Conservation (phyloP, 2,797 vertebrate species). For the Apodemus agrarius region DNA sequence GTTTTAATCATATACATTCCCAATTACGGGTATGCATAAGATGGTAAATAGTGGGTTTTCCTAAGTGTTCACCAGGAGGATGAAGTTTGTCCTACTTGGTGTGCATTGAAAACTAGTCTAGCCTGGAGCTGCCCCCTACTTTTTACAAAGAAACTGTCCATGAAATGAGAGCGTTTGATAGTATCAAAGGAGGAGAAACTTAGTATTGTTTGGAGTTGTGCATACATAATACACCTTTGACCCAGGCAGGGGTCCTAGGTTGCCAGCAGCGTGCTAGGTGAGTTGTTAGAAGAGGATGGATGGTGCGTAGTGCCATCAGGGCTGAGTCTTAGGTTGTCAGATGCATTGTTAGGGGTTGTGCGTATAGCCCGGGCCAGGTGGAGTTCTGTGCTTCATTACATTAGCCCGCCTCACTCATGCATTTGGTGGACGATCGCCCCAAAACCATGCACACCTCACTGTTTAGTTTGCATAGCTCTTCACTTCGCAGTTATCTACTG, state of each 20-base stretch:
- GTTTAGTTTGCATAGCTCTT: background rate
- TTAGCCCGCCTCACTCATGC: background rate
- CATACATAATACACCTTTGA: background rate
- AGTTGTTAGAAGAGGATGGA: background rate
- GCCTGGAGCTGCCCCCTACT: background rate
- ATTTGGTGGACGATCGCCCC: background rate
- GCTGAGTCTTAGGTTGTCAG: background rate
- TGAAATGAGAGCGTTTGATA: background rate
- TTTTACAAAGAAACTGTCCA: background rate
- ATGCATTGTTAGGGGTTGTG: no score
- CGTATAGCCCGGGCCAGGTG: background rate
- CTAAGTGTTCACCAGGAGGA: background rate
- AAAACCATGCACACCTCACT: background rate
- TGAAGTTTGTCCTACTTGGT: background rate
- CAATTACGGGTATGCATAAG: background rate
- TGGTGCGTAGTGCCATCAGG: background rate
- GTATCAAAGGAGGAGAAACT: background rate
- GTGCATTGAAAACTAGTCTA: background rate
- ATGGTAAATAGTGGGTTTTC: background rate
- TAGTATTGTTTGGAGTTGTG: background rate
- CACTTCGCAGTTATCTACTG: background rate
- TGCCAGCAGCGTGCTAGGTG: background rate
- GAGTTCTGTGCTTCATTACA: background rate
- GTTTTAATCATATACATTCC: background rate
- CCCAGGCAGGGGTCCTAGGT: background rate